Percentiles rank a stretch among this genome's conserved stretches.
Conservation (phyloP, 2,888 invertebrate genomes). For the Acanthoscelides obtectus region DNA sequence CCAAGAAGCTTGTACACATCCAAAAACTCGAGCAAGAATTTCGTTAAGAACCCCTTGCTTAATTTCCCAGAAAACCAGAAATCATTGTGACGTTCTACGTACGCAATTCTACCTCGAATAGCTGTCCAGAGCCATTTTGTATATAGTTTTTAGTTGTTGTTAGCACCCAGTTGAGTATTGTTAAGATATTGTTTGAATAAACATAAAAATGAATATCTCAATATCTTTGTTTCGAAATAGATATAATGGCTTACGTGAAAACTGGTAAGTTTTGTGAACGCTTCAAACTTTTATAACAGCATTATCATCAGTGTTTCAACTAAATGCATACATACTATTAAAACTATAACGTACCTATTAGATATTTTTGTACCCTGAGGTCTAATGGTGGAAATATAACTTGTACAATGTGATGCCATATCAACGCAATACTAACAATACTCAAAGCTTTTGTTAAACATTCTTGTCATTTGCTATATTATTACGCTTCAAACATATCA, state of each 20-base stretch:
- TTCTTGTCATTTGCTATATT: background rate
- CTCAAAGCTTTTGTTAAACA: conserved; percentile 26
- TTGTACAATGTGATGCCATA: background rate
- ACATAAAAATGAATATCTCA: conserved; percentile 12
- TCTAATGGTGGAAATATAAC: background rate
- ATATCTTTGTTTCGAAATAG: background rate
- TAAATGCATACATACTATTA: background rate
- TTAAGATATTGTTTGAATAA: conserved; percentile 34
- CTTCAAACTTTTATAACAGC: background rate
- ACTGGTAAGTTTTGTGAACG: background rate
- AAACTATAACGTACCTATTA: background rate
- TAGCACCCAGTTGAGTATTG: conserved; percentile 36
- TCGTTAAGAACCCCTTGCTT: conserved; percentile 53
- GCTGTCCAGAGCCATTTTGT: conserved; percentile 5
- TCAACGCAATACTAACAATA: conserved; percentile 42
- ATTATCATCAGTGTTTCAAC: background rate
- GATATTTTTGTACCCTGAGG: background rate
- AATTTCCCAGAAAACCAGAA: conserved; percentile 39
- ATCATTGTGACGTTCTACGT: conserved; percentile 20
- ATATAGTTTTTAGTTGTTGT: conserved; percentile 2
- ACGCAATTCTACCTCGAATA: background rate
- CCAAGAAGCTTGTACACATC: conserved; percentile 50
- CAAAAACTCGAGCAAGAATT: conserved; percentile 50
- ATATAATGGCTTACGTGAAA: background rate
- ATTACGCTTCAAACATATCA: background rate